phyloP scores from a whole-genome alignment of 1,140 invertebrate species.

The Parasteatoda tepidariorum region DNA sequence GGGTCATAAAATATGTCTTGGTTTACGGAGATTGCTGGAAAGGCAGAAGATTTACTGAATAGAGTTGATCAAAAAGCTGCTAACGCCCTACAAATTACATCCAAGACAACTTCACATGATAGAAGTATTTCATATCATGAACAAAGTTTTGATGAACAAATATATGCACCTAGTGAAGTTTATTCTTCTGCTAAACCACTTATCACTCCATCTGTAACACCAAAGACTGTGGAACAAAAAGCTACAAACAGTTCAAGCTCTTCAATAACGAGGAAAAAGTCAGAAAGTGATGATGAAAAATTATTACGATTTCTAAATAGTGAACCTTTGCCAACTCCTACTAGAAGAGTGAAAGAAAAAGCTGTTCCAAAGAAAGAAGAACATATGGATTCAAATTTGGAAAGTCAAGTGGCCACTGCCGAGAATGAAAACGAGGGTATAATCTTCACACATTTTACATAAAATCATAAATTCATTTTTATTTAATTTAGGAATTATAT shows the following conservation, averaged over 20 bases:
- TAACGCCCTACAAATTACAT: slow-evolving; percentile 71
- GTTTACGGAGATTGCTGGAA: slow-evolving; percentile 83
- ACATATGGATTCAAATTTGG: not conserved
- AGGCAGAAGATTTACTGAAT: slow-evolving; percentile 85
- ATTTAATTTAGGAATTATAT: too few species aligned
- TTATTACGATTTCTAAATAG: slow-evolving; percentile 71
- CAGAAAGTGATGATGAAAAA: slow-evolving; percentile 67
- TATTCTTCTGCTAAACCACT: not conserved
- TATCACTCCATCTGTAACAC: not conserved
- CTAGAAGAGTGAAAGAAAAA: not conserved
- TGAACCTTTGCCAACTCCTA: slow-evolving; percentile 12
- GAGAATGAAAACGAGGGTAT: not conserved
- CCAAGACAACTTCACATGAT: slow-evolving; percentile 28
- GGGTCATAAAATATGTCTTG: slow-evolving; percentile 78
- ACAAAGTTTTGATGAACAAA: not conserved
- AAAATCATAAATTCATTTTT: too few species aligned
- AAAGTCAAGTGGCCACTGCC: not conserved
- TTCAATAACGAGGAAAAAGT: slow-evolving; percentile 10
- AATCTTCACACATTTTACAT: too few species aligned
- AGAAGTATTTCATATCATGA: not conserved
- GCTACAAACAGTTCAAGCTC: not conserved
- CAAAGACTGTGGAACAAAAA: not conserved
- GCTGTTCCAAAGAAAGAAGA: not conserved
- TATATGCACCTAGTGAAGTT: not conserved
- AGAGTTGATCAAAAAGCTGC: slow-evolving; percentile 89